Base-by-base conservation (phyloP, 2,888 invertebrate species). In the Drosophila austrosaltans region DNA sequence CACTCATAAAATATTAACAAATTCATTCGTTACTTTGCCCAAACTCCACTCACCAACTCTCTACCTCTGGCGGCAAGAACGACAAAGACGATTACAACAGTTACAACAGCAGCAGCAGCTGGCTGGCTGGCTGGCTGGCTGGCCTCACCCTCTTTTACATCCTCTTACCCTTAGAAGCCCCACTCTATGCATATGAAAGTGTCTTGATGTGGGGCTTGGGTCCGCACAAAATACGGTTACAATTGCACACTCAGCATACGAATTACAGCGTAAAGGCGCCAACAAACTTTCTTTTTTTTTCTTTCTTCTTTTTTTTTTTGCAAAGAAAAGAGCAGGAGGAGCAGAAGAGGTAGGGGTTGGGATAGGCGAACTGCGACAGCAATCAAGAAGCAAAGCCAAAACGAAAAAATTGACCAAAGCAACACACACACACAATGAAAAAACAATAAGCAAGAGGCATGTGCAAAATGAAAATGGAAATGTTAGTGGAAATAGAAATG, bases 1-100 rank as follows among this genome's bases (percentile, higher is more conserved):
- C 84, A 81, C 87, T 91, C 82, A 90, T 90, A 90, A 90, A 90
- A 90, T 90, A 91, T 90, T 90, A 89, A 90, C 89, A 90, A 90
- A 90, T 90, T 90, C 90, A 91, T 90, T 90, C 90, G 87, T 89
- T 87, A 88, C 89, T 83, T 90, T 84, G 73, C 79, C 81, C 77
- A 73, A 87, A 86, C 16, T 39, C 81, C 83, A 79, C 86, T 85
- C 75, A 75, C 76, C 78, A 83, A 81, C 81, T 76, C 20, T 7
- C 10, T 20, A 3, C 44, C 20, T 20, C 20, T 74, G 66, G 8
- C 8, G 10, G 8, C 3, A 8, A 8, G 53, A 76, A 81, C 81
- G 82, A 85, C 87, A 85, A 85, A 87, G 86, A 86, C 87, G 85
- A 85, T 85, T 85, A 85, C 85, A 65, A 77, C 65, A 62, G 58